Evolutionary conservation across 2,113 vertebrate genomes (phyloP).

Genomic region (Periophthalmodon schlosseri): DNA sequence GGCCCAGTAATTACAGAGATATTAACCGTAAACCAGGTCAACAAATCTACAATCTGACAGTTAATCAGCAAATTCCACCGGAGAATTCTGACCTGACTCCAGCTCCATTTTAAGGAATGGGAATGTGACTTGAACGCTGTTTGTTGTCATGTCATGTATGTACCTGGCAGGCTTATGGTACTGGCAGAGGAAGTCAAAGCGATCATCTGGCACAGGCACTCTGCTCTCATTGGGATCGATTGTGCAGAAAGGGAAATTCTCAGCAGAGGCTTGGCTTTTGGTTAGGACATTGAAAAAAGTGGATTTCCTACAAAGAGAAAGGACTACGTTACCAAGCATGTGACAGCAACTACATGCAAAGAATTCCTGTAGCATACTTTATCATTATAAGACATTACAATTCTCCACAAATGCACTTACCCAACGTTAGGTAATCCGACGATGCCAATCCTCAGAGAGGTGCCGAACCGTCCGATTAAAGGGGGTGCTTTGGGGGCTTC

Average conservation of each 20-base stretch:
- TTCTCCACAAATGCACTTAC: slow-evolving; percentile 73
- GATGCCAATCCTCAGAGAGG: slow-evolving; percentile 96
- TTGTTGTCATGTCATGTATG: slow-evolving; percentile 25
- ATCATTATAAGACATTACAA: background rate
- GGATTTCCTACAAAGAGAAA: slow-evolving; percentile 84
- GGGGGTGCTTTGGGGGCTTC: slow-evolving; percentile 87
- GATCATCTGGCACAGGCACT: slow-evolving; percentile 95
- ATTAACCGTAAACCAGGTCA: too few species aligned
- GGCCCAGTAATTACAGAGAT: too few species aligned
- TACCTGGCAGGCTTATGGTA: slow-evolving; percentile 97
- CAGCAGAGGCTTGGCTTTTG: slow-evolving; percentile 93
- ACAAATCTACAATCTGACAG: too few species aligned
- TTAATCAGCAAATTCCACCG: too few species aligned
- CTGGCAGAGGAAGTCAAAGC: slow-evolving; percentile 92
- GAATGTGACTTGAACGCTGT: too few species aligned
- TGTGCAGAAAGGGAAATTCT: slow-evolving; percentile 98
- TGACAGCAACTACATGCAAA: background rate
- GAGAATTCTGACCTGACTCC: too few species aligned
- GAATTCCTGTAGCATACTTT: background rate
- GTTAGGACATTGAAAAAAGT: slow-evolving; percentile 99
- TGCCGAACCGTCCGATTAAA: slow-evolving; percentile 96
- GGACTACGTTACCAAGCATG: background rate
- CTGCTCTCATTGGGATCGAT: slow-evolving; percentile 98
- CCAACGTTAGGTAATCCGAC: slow-evolving; percentile 98
- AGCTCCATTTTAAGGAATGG: too few species aligned